A percentile compares a stretch with the other conserved stretches of the same genome.
Conservation (phyloP, 2,797 vertebrate species). For the Remorina albescens region DNA sequence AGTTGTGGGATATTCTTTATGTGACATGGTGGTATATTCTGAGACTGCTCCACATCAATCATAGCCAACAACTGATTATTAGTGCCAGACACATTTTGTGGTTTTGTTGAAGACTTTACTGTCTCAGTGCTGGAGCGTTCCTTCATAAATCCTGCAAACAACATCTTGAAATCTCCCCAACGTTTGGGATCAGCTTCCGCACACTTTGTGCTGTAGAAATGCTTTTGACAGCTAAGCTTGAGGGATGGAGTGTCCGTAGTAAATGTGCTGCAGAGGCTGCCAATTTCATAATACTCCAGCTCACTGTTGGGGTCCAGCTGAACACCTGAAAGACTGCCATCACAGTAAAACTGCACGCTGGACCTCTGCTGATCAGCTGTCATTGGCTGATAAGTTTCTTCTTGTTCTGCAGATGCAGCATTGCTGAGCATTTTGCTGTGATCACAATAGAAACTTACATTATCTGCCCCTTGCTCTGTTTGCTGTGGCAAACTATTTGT, state of each 20-base stretch:
- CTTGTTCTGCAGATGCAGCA: slow-evolving; percentile 22
- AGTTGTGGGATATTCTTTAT: slow-evolving; percentile 39
- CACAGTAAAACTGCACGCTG: slow-evolving; percentile 42
- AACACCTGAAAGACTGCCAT: slow-evolving; percentile 30
- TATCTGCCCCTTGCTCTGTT: slow-evolving; percentile 66
- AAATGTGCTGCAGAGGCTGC: slow-evolving; percentile 70
- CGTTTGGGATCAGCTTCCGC: slow-evolving; percentile 30
- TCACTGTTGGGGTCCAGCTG: slow-evolving; percentile 58
- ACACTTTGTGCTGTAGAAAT: slow-evolving; percentile 28
- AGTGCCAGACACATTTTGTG: slow-evolving; percentile 12
- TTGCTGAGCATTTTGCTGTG: slow-evolving; percentile 26
- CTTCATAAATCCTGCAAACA: slow-evolving; percentile 43
- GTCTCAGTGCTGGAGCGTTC: slow-evolving; percentile 11
- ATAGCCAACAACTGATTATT: slow-evolving; percentile 37
- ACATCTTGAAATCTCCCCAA: slow-evolving; percentile 50
- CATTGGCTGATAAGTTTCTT: slow-evolving; percentile 43
- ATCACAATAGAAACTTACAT: slow-evolving; percentile 67
- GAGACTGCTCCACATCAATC: slow-evolving; percentile 31
- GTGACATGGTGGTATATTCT: slow-evolving; percentile 12
- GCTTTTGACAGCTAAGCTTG: slow-evolving; percentile 54
- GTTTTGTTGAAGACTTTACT: slow-evolving; percentile 6
- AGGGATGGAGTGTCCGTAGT: slow-evolving; percentile 63
- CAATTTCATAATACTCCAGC: slow-evolving; percentile 79
- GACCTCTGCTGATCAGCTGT: slow-evolving; percentile 42
- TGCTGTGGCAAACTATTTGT: slow-evolving; percentile 34